These are phyloP conservation scores for Diplazon laetatorius DNA, from an alignment of 2,888 invertebrate genomes.

Conservation along the genomic window DNA sequence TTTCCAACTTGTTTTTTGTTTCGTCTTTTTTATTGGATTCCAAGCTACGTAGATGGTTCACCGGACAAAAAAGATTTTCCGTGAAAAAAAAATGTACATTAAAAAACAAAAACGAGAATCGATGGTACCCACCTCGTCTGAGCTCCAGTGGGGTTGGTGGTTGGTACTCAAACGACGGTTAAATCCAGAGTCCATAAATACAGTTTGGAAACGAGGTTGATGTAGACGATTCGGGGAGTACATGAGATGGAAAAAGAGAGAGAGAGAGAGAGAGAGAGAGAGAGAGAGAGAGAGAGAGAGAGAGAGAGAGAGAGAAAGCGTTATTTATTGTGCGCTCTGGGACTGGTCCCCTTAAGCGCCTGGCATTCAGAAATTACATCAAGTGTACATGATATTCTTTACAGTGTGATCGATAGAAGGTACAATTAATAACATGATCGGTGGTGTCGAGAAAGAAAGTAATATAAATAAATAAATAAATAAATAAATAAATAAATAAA, in stretches of 20 bases:
- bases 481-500: no score
- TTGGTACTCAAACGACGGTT: constrained; percentile 70
- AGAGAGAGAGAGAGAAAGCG: constrained; percentile 5
- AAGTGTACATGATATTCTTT: background rate
- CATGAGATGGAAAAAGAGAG: background rate
- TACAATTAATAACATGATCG: no score
- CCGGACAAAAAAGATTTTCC: no score
- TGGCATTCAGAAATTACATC: background rate
- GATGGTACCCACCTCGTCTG: constrained; percentile 54
- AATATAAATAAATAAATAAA: no score
- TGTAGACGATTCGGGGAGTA: no score
- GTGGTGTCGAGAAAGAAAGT: no score
- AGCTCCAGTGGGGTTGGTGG: constrained; percentile 65
- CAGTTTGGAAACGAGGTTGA: constrained; percentile 64
- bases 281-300: no score
- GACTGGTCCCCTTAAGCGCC: constrained; percentile 8
- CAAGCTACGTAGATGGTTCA: no score
- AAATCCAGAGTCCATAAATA: constrained; percentile 73
- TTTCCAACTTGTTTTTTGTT: no score
- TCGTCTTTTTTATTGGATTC: no score
- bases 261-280: background rate
- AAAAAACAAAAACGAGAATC: constrained; percentile 13
- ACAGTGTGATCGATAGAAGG: no score
- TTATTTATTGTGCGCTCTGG: constrained; percentile 1
- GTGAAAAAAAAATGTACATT: no score